phyloP scores from a whole-genome alignment of 2,797 vertebrate species.

The Melanotaenia parkinsoni region DNA sequence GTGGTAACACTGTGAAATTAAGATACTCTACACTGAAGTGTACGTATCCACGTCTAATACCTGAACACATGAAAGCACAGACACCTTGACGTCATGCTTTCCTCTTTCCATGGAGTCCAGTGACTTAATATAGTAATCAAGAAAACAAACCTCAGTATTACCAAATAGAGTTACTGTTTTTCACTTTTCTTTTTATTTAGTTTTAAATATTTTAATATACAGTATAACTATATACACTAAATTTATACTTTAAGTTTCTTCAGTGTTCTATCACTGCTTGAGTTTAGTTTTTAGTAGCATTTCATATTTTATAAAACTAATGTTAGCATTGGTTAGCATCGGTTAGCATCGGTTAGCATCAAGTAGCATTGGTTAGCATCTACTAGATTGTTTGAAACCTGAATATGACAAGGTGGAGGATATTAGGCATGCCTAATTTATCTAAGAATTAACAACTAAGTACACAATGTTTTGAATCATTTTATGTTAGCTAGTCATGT shows the following conservation, averaged over 20 bases:
- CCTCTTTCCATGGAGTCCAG: not conserved
- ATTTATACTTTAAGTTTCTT: no score
- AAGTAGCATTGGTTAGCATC: not conserved
- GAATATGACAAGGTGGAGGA: no score
- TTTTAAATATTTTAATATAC: not conserved
- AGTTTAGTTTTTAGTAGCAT: constrained; percentile 23
- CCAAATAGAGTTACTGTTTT: not conserved
- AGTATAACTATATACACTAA: no score
- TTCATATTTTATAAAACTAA: constrained; percentile 15
- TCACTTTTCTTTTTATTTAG: not conserved
- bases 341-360: not conserved
- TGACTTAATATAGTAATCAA: not conserved
- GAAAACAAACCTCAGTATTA: not conserved
- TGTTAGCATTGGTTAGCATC: not conserved
- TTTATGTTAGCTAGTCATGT: no score
- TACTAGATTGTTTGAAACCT: not conserved
- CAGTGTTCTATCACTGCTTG: not conserved
- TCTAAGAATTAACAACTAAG: no score
- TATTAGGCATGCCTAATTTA: no score
- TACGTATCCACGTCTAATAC: constrained; percentile 1
- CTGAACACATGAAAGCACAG: not conserved
- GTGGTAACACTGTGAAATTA: constrained; percentile 31
- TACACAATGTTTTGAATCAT: not conserved
- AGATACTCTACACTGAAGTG: constrained; percentile 32
- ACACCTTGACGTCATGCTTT: not conserved